Conservation (phyloP, 2,888 invertebrate species). For the Parelbella ahira region DNA sequence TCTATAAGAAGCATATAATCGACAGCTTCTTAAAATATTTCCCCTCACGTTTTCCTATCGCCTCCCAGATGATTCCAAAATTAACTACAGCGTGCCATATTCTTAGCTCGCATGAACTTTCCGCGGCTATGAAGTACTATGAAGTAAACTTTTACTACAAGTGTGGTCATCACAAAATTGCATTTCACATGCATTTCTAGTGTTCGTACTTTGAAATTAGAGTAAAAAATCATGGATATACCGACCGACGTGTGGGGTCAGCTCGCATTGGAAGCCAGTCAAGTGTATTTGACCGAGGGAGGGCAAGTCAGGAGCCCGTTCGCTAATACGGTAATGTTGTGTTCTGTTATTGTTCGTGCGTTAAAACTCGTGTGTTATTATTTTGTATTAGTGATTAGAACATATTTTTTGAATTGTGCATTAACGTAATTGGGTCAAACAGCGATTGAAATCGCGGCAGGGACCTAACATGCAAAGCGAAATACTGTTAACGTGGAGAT, state of each 20-base stretch:
- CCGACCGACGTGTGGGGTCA: conserved; percentile 93
- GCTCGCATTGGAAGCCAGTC: conserved; percentile 91
- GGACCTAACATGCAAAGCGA: too few relatives aligned
- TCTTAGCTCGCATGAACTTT: conserved; percentile 52
- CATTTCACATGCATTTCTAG: conserved; percentile 39
- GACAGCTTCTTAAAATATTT: conserved; percentile 50
- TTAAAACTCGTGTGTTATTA: too few relatives aligned
- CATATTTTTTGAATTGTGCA: too few relatives aligned
- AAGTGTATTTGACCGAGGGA: conserved; percentile 91
- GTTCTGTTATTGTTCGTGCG: too few relatives aligned
- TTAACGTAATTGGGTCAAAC: too few relatives aligned
- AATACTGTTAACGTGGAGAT: too few relatives aligned
- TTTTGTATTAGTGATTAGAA: too few relatives aligned
- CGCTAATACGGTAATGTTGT: conserved; percentile 89
- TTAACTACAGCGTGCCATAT: conserved; percentile 70
- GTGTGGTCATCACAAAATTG: conserved; percentile 31
- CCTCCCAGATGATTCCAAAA: conserved; percentile 74
- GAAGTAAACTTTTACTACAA: conserved; percentile 47
- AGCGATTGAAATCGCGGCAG: too few relatives aligned
- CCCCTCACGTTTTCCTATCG: conserved; percentile 37
- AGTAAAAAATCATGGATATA: conserved; percentile 80
- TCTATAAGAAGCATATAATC: conserved; percentile 30
- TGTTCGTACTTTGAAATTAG: conserved; percentile 39
- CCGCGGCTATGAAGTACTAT: conserved; percentile 40
- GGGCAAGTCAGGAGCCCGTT: conserved; percentile 89